These are phyloP conservation scores for Numida meleagris DNA, from an alignment of 2,113 vertebrate species.

Conservation along the genomic window DNA sequence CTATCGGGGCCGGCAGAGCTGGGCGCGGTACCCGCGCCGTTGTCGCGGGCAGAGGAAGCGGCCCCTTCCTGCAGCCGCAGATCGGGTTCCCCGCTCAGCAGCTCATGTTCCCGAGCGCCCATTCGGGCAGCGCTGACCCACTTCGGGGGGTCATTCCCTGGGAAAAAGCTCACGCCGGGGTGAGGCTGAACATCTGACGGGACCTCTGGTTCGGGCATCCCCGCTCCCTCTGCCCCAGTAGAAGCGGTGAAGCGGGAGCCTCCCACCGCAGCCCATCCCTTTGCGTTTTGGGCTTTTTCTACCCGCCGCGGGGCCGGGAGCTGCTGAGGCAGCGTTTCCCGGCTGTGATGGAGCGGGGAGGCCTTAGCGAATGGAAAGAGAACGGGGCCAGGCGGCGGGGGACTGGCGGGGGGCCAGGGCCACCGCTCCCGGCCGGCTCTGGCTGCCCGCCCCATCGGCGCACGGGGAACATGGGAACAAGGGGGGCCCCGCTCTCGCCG, in stretches of 20 bases:
- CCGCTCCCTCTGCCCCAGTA: too few relatives aligned
- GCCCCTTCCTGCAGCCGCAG: slow-evolving; percentile 42
- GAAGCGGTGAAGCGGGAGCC: background rate
- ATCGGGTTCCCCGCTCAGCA: background rate
- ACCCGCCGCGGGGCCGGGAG: background rate
- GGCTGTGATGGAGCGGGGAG: background rate
- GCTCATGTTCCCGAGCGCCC: slow-evolving; percentile 18
- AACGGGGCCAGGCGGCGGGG: background rate
- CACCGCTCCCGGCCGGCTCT: background rate
- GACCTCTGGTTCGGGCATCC: background rate
- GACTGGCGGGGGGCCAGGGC: background rate
- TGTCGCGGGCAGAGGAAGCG: slow-evolving; percentile 35
- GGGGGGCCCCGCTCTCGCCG: background rate
- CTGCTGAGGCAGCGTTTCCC: slow-evolving; percentile 10
- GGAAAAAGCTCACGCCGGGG: background rate
- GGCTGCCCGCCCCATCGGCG: background rate
- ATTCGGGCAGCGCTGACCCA: background rate
- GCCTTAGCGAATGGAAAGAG: slow-evolving; percentile 10
- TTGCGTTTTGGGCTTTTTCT: background rate
- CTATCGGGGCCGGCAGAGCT: slow-evolving; percentile 49
- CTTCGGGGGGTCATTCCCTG: background rate
- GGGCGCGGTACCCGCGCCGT: slow-evolving; percentile 45
- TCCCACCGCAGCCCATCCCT: background rate
- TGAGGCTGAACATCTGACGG: background rate
- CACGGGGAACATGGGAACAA: background rate